Conservation (phyloP, 2,113 vertebrate genomes). For the Hyaena hyaena region DNA sequence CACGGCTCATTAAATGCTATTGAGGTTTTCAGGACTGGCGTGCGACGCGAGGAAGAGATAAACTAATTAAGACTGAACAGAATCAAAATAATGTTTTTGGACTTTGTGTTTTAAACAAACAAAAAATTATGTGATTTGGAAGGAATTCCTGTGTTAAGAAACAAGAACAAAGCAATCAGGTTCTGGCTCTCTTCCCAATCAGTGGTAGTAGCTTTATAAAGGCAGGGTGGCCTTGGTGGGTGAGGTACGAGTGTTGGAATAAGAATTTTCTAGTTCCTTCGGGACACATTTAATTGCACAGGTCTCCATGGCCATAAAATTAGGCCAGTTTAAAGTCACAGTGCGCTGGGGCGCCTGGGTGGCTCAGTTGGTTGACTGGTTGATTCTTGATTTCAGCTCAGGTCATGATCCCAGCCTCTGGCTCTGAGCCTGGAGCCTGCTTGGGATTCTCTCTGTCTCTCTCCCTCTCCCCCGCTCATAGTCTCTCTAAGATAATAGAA, state of each 20-base stretch:
- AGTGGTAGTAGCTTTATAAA: neutral
- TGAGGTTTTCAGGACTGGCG: neutral
- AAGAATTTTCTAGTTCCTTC: neutral
- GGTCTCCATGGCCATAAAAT: fast-evolving
- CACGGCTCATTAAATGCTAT: neutral
- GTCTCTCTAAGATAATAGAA: too few relatives aligned
- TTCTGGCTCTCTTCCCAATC: neutral
- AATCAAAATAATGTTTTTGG: neutral
- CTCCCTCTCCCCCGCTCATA: too few relatives aligned
- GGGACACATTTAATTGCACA: neutral
- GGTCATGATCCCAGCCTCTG: too few relatives aligned
- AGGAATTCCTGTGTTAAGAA: neutral
- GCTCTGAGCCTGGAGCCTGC: too few relatives aligned
- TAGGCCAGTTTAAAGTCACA: too few relatives aligned
- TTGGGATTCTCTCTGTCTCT: too few relatives aligned
- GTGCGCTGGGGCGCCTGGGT: fast-evolving
- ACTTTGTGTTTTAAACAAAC: neutral
- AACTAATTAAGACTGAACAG: too few relatives aligned
- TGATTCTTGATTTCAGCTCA: too few relatives aligned
- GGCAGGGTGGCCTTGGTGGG: neutral
- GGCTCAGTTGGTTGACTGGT: too few relatives aligned
- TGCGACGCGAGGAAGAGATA: neutral
- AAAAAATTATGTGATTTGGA: neutral
- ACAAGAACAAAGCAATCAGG: too few relatives aligned
- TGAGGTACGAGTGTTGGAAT: neutral